Conservation (phyloP, 2,888 invertebrate species). For the Anorthoa munda region DNA sequence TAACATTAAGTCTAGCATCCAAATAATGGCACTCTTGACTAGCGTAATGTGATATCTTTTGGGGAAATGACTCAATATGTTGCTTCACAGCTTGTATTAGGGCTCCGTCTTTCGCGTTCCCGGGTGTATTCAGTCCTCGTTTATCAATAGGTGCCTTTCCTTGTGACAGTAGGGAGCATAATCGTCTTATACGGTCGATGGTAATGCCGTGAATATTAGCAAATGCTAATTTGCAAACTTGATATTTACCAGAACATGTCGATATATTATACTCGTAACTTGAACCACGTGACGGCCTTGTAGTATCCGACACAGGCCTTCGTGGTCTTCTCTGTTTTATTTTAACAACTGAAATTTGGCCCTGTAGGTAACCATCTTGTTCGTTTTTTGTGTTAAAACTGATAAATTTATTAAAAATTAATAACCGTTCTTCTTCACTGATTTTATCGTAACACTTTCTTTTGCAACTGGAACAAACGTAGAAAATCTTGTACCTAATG, state of each 20-base stretch:
- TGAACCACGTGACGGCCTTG: not conserved
- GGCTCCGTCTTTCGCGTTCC: conserved; percentile 16
- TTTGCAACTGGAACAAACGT: not conserved
- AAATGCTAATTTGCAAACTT: conserved; percentile 1
- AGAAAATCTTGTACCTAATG: conserved; percentile 1
- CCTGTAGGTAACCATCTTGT: conserved; percentile 17
- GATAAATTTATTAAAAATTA: conserved; percentile 6
- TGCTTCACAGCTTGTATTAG: conserved; percentile 20
- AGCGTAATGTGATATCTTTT: conserved; percentile 10
- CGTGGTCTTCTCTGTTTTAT: conserved; percentile 7
- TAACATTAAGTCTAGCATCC: conserved; percentile 1
- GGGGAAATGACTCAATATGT: conserved; percentile 15
- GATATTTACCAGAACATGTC: conserved; percentile 1
- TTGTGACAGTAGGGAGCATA: conserved; percentile 18
- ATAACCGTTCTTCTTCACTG: conserved; percentile 2
- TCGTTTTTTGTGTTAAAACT: conserved; percentile 12
- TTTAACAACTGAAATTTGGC: conserved; percentile 1
- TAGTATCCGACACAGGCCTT: too few relatives aligned
- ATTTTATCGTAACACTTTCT: conserved; percentile 9
- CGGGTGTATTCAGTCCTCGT: conserved; percentile 13
- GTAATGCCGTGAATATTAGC: conserved; percentile 10
- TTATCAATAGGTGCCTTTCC: conserved; percentile 19
- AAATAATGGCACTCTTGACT: not conserved
- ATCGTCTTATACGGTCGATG: conserved; percentile 18
- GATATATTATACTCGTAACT: not conserved